phyloP scores from a whole-genome alignment of 2,797 vertebrate genomes.

The Lepidocolaptes lacrymiger region DNA sequence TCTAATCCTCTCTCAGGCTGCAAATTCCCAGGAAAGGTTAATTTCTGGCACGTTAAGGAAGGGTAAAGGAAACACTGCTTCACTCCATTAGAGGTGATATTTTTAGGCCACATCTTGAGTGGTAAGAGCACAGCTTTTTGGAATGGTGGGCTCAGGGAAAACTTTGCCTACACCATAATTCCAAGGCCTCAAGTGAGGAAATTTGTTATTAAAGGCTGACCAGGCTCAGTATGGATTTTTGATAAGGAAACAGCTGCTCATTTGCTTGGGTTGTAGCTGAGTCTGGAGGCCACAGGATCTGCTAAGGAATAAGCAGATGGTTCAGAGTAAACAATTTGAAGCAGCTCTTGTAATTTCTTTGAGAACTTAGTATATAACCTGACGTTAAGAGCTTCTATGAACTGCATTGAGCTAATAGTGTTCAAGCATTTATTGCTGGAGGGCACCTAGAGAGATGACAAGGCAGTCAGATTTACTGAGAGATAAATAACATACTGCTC shows the following conservation, averaged over 20 bases:
- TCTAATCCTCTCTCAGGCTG: neutral
- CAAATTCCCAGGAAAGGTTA: neutral
- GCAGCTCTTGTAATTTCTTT: constrained; percentile 51
- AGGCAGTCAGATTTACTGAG: neutral
- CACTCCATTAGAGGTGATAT: neutral
- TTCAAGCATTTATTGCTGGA: neutral
- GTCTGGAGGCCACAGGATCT: constrained; percentile 59
- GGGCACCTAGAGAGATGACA: neutral
- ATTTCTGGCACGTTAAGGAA: neutral
- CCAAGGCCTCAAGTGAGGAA: constrained; percentile 44
- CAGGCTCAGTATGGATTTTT: constrained; percentile 65
- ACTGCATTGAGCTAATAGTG: neutral
- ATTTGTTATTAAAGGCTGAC: constrained; percentile 68
- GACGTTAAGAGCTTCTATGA: constrained; percentile 30
- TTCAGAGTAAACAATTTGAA: constrained; percentile 68
- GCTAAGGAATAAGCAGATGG: constrained; percentile 70
- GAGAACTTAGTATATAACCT: constrained; percentile 16
- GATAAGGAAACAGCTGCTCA: constrained; percentile 70
- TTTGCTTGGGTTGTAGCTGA: constrained; percentile 56
- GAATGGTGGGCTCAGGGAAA: constrained; percentile 18
- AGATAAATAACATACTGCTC: neutral
- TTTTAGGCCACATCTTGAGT: neutral
- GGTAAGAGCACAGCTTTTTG: neutral
- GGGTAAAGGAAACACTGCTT: neutral
- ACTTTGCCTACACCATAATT: constrained; percentile 28